Percentiles rank a stretch among this genome's conserved stretches.
Conservation (phyloP, 1,140 invertebrate species). For the Drosophila nasuta region DNA sequence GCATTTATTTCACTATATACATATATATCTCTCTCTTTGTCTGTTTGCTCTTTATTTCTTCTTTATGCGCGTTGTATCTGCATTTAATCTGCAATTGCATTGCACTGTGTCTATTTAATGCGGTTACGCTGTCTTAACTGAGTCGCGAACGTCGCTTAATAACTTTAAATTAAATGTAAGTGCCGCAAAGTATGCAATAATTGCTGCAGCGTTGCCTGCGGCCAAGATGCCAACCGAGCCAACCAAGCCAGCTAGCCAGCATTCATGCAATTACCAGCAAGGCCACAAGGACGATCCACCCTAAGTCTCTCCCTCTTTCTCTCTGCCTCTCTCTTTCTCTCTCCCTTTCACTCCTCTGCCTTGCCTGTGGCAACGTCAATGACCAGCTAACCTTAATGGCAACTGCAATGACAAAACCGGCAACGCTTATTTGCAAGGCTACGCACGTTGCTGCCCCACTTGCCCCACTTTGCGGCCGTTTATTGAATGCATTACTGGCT, state of each 20-base stretch:
- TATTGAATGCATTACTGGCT: slow-evolving; percentile 29
- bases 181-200: slow-evolving; percentile 78
- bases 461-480: slow-evolving; percentile 5
- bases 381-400: slow-evolving; percentile 40
- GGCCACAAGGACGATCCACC: slow-evolving; percentile 18
- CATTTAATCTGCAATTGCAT: slow-evolving; percentile 36
- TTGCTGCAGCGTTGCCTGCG: slow-evolving; percentile 57
- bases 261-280: slow-evolving; percentile 51
- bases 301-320: too few relatives aligned
- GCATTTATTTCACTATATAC: background rate
- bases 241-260: background rate
- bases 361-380: slow-evolving; percentile 38
- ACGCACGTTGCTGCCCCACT: slow-evolving; percentile 6
- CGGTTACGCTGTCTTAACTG: slow-evolving; percentile 3
- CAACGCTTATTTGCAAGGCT: slow-evolving; percentile 1
- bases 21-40: background rate
- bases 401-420: slow-evolving; percentile 6
- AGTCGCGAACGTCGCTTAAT: slow-evolving; percentile 58
- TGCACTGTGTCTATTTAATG: slow-evolving; percentile 20
- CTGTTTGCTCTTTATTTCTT: background rate
- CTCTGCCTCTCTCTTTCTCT: too few relatives aligned
- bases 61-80: background rate
- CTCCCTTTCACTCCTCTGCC: background rate
- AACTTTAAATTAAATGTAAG: slow-evolving; percentile 77
- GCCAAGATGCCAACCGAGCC: slow-evolving; percentile 7